These are phyloP conservation scores for Bombus balteatus DNA, from an alignment of 1,140 invertebrate genomes.

Conservation along the genomic window DNA sequence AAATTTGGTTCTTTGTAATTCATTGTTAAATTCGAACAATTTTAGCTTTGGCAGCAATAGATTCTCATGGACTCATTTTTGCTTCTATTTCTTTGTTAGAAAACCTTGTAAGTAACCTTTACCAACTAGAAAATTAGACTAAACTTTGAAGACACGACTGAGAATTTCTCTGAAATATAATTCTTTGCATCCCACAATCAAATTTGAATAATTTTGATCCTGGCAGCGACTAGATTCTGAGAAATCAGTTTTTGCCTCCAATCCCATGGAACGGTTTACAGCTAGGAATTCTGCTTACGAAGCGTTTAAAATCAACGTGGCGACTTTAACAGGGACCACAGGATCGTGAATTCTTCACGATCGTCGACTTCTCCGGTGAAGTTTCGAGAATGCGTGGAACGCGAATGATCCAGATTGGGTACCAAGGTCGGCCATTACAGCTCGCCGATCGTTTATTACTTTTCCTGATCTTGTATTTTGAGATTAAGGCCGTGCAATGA, in stretches of 20 bases:
- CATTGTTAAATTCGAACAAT: not conserved
- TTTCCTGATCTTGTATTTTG: constrained; percentile 53
- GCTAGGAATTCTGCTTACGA: not conserved
- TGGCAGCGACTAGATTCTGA: no score
- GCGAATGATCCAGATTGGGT: constrained; percentile 55
- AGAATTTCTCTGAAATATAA: no score
- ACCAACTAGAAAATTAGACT: no score
- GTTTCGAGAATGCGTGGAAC: constrained; percentile 38
- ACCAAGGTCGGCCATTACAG: constrained; percentile 47
- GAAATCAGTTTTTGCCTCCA: no score
- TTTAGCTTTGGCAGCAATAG: no score
- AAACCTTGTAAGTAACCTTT: no score
- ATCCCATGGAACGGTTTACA: no score
- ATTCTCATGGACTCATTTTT: no score
- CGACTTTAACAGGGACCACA: not conserved
- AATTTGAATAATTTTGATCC: no score
- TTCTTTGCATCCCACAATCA: no score
- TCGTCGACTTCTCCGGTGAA: not conserved
- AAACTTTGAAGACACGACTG: no score
- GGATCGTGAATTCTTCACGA: constrained; percentile 10
- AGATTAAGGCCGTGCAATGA: constrained; percentile 51
- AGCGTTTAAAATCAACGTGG: not conserved
- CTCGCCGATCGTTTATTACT: constrained; percentile 46
- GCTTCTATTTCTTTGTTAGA: no score
- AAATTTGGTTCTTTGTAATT: not conserved